phyloP scores from a whole-genome alignment of 1,140 invertebrate species.

The Palaemon carinicauda region DNA sequence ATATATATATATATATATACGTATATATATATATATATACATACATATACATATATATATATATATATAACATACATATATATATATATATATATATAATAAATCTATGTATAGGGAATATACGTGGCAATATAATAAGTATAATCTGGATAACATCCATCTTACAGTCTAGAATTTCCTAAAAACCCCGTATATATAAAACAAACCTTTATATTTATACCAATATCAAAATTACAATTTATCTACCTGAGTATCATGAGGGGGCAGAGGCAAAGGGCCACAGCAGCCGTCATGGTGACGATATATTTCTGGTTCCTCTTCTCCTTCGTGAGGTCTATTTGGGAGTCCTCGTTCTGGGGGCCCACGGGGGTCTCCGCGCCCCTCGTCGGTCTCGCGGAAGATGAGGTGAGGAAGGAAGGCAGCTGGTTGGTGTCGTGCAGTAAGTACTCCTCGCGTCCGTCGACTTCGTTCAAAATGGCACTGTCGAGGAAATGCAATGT shows the following conservation, averaged over 20 bases:
- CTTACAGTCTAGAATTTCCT: no score
- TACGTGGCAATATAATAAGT: no score
- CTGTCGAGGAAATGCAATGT: not conserved
- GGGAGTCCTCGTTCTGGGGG: conserved; percentile 69
- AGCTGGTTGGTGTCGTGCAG: conserved; percentile 26
- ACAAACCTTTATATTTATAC: no score
- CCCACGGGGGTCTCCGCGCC: conserved; percentile 4
- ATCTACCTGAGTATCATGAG: conserved; percentile 73
- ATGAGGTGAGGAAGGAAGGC: conserved; percentile 40
- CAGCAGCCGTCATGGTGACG: conserved; percentile 73
- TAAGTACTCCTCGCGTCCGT: not conserved
- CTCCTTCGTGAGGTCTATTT: conserved; percentile 71
- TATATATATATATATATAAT: no score
- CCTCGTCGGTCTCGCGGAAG: not conserved
- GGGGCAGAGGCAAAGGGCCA: conserved; percentile 75
- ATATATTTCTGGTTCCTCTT: conserved; percentile 75
- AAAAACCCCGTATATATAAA: no score
- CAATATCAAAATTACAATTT: conserved; percentile 21
- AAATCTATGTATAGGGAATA: no score
- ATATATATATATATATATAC: no score
- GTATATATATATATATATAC: no score
- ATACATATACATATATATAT: no score
- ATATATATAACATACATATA: no score
- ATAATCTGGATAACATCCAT: no score
- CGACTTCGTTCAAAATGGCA: conserved; percentile 21